Evolutionary conservation across 2,888 invertebrate species (phyloP).

Genomic region (Limnephilus marmoratus): DNA sequence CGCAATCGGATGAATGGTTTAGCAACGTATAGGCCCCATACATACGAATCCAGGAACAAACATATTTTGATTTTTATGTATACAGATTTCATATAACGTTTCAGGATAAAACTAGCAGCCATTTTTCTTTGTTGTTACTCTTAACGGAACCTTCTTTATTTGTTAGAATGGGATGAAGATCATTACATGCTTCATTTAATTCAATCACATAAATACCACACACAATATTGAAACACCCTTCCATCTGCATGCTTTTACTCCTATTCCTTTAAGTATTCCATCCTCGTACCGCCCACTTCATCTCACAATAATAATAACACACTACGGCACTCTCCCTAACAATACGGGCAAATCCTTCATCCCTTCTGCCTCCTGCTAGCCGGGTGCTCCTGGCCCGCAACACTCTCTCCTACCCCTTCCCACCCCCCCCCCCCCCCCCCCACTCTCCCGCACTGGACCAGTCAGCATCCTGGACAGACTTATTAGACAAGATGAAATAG

Average conservation of each 20-base stretch:
- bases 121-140: too few relatives aligned
- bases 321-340: slow-evolving; percentile 29
- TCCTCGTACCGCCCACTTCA: slow-evolving; percentile 40
- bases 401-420: not conserved
- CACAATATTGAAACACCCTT: not conserved
- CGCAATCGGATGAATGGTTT: too few relatives aligned
- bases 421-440: not conserved
- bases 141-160: too few relatives aligned
- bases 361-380: not conserved
- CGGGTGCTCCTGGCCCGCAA: not conserved
- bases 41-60: too few relatives aligned
- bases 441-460: not conserved
- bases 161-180: not conserved
- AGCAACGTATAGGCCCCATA: too few relatives aligned
- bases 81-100: too few relatives aligned
- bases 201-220: not conserved
- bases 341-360: not conserved
- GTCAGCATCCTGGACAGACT: slow-evolving; percentile 21
- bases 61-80: too few relatives aligned
- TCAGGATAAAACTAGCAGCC: too few relatives aligned
- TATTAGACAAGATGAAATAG: slow-evolving; percentile 32
- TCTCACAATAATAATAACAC: slow-evolving; percentile 45
- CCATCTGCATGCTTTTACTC: not conserved
- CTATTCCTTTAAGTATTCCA: slow-evolving; percentile 33
- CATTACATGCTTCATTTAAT: not conserved